Conservation (phyloP, 2,797 vertebrate genomes). For the Tadarida brasiliensis region DNA sequence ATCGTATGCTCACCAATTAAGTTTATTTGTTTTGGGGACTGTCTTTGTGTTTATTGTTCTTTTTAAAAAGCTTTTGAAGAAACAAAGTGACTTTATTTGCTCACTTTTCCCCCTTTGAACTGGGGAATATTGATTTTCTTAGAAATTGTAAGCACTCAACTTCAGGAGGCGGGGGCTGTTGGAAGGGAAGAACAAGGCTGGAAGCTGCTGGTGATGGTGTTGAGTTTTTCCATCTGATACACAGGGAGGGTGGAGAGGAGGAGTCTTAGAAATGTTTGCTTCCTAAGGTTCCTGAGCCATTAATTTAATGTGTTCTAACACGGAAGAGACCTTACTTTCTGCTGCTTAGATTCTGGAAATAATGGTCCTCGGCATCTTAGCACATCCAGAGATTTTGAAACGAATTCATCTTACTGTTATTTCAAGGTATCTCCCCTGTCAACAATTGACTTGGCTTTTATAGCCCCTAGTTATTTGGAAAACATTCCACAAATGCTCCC, state of each 20-base stretch:
- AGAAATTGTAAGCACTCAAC: background rate
- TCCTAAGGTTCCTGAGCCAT: background rate
- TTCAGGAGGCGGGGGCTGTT: background rate
- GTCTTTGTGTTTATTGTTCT: background rate
- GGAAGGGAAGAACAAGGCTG: background rate
- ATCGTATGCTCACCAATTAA: background rate
- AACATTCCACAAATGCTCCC: background rate
- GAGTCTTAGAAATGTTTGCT: background rate
- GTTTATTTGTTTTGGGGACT: background rate
- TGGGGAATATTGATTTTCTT: background rate
- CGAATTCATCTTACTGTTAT: background rate
- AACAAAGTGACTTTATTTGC: background rate
- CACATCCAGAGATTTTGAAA: background rate
- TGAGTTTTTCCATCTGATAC: background rate
- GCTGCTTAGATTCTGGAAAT: background rate
- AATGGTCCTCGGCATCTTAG: background rate
- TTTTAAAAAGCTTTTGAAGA: slow-evolving; percentile 2
- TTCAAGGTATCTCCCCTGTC: background rate
- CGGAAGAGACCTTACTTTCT: background rate
- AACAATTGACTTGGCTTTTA: background rate
- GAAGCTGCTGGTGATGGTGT: background rate
- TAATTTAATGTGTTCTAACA: background rate
- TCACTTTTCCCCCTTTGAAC: background rate
- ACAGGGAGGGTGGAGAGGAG: background rate
- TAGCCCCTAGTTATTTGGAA: background rate